Evolutionary conservation across 1,140 invertebrate species (phyloP), one percentile per base, ranked within the genome.

Genomic region (Rhagoletis zephyria): DNA sequence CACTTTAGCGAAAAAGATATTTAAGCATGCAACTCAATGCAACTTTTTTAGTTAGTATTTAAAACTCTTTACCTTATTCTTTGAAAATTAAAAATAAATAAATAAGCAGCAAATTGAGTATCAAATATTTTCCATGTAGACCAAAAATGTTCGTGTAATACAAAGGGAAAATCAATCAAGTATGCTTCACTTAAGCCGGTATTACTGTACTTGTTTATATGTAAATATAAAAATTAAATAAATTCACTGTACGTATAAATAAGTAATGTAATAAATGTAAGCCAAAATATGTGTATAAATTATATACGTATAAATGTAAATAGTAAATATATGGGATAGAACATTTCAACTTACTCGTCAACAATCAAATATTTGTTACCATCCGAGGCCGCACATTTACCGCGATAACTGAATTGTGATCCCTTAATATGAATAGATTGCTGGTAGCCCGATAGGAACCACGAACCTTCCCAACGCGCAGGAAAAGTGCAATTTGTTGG

Each of bases 381-480:
- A 90, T 97, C 96, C 85, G 95, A 95, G 89, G 96, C 96, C 81
- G 96, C 94, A 93, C 96, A 97, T 91, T 94, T 95, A 90, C 97
- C 97, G 91, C 97, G 97, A 92, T 95, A 96, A 90, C 96, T 96
- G 87, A 97, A 95, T 88, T 95, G 94, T 89, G 95, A 96, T 86
- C 95, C 95, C 89, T 96, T 96, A 92, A 97, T 96, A 89, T 95
- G 93, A 91, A 97, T 96, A 65, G 96, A 95, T 90, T 97, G 96
- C 90, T 96, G 95, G 89, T 97, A 96, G 63, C 97, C 96, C 88
- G 96, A 97, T 92, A 97, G 96, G 93, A 97, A 97, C 96, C 96
- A 97, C 87, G 95, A 95, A 87, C 96, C 97, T 90, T 96, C 95
- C 96, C 97, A 97, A 87, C 94, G 94, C 85, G 94, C 93, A 88